phyloP scores from a whole-genome alignment of 2,888 invertebrate genomes.

The Morinoia aosen region DNA sequence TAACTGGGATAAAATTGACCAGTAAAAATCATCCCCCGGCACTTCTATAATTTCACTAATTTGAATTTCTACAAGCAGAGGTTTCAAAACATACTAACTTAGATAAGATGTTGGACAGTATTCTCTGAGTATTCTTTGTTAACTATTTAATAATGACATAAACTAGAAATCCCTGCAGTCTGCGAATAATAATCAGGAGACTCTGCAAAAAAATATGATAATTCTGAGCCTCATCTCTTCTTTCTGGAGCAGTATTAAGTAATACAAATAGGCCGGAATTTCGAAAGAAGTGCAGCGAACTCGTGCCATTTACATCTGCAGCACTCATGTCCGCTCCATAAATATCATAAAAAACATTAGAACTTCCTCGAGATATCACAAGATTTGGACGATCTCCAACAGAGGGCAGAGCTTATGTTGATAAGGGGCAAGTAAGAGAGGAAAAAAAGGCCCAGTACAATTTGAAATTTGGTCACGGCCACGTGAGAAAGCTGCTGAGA shows the following conservation, averaged over 20 bases:
- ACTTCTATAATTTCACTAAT: neutral
- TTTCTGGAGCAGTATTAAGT: neutral
- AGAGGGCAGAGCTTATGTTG: slow-evolving; percentile 12
- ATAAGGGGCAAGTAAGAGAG: neutral
- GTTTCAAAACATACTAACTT: neutral
- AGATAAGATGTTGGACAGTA: neutral
- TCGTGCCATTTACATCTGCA: slow-evolving; percentile 3
- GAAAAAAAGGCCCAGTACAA: neutral
- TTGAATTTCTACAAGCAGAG: neutral
- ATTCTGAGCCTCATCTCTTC: slow-evolving; percentile 3
- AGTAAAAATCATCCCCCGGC: neutral
- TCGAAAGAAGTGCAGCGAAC: neutral
- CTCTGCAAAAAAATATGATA: neutral
- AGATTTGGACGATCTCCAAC: slow-evolving; percentile 12
- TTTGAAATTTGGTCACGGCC: slow-evolving; percentile 4
- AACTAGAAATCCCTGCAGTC: neutral
- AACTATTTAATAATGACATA: neutral
- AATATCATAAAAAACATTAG: slow-evolving; percentile 12
- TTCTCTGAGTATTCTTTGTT: neutral
- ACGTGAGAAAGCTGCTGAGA: slow-evolving; percentile 3
- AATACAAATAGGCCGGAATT: neutral
- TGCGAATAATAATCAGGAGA: neutral
- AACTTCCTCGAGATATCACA: slow-evolving; percentile 12
- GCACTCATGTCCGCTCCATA: slow-evolving; percentile 17
- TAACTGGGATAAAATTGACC: neutral